phyloP scores from a whole-genome alignment of 2,113 vertebrate genomes.

The Sebastes schlegelii region DNA sequence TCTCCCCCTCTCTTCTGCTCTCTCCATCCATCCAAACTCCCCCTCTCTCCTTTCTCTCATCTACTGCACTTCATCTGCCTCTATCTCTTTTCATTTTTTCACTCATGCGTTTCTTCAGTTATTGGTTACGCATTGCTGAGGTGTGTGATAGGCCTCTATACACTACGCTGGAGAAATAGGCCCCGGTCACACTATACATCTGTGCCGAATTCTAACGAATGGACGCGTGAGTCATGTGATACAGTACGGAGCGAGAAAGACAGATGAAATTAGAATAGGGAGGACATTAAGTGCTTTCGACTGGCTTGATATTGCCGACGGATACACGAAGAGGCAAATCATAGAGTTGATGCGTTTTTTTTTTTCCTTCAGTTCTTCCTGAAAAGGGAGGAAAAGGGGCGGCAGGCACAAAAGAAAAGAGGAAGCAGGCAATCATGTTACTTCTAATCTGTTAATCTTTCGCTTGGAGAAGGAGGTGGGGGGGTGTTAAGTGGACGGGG shows the following conservation, averaged over 20 bases:
- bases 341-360: slow-evolving; percentile 30
- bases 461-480: slow-evolving; percentile 55
- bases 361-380: slow-evolving; percentile 6
- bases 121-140: slow-evolving; percentile 78
- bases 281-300: slow-evolving; percentile 60
- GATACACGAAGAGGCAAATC: slow-evolving; percentile 54
- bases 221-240: slow-evolving; percentile 39
- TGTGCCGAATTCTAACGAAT: slow-evolving; percentile 71
- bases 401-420: slow-evolving; percentile 36
- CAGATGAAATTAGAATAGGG: slow-evolving; percentile 61
- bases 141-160: slow-evolving; percentile 66
- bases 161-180: slow-evolving; percentile 63
- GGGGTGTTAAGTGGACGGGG: slow-evolving; percentile 66
- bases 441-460: slow-evolving; percentile 75
- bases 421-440: slow-evolving; percentile 69
- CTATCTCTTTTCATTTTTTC: slow-evolving; percentile 66
- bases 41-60: slow-evolving; percentile 53
- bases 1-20: slow-evolving; percentile 18
- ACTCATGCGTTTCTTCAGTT: slow-evolving; percentile 61
- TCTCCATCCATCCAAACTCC: slow-evolving; percentile 48
- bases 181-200: slow-evolving; percentile 60
- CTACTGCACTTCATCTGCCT: slow-evolving; percentile 56
- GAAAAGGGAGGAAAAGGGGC: slow-evolving; percentile 20
- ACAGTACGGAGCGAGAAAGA: slow-evolving; percentile 36
- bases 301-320: slow-evolving; percentile 52